A percentile compares a stretch with the other conserved stretches of the same genome.
These are phyloP conservation scores for Porphyrio hochstetteri DNA, from an alignment of 2,113 vertebrate species.

Conservation along the genomic window DNA sequence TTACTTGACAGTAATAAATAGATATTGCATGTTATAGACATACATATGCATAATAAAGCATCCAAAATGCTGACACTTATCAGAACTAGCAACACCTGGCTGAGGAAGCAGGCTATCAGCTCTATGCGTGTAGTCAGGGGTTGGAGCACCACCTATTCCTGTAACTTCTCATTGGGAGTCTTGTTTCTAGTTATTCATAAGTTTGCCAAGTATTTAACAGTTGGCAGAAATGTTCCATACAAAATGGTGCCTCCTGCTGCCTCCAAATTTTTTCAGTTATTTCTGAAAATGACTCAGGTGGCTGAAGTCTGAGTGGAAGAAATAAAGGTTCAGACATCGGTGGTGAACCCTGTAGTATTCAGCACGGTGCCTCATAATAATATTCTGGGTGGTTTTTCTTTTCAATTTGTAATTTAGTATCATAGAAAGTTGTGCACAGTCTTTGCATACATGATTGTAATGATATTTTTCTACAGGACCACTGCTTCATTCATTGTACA, in stretches of 20 bases:
- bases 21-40: not conserved
- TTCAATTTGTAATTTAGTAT: not conserved
- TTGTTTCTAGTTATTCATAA: not conserved
- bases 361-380: not conserved
- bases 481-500: not conserved
- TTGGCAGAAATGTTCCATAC: constrained; percentile 25
- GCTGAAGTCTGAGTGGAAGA: not conserved
- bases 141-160: constrained; percentile 18
- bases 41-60: not conserved
- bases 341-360: not conserved
- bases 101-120: constrained; percentile 3
- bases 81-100: constrained; percentile 16
- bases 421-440: not conserved
- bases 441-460: not conserved
- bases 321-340: not conserved
- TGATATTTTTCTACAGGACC: constrained; percentile 29
- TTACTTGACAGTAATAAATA: not conserved
- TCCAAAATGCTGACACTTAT: not conserved
- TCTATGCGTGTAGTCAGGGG: not conserved
- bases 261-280: not conserved
- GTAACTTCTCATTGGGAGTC: constrained; percentile 24
- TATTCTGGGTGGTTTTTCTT: not conserved
- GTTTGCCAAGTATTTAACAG: constrained; percentile 40
- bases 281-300: constrained; percentile 24
- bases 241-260: constrained; percentile 26